A percentile compares a stretch with the other conserved stretches of the same genome.
Evolutionary conservation across 2,888 invertebrate genomes (phyloP).

Genomic region (Tetragnatha montana): DNA sequence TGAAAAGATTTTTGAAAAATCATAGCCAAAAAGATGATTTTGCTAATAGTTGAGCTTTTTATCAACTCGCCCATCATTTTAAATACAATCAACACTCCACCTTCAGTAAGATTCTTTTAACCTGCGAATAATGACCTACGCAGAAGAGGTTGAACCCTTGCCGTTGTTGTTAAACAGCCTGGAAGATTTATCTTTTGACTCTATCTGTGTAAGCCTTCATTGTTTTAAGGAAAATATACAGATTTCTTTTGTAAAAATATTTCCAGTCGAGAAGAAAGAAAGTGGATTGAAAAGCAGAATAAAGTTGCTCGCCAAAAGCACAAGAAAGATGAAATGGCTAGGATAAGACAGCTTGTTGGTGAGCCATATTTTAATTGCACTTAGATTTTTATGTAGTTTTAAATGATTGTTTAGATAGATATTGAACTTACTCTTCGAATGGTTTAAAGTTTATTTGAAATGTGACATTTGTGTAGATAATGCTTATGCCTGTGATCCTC

Average conservation of each 20-base stretch:
- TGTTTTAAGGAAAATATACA: slow-evolving; percentile 52
- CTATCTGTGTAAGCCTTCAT: neutral
- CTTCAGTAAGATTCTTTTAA: no score
- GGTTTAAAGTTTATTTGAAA: neutral
- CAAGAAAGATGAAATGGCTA: slow-evolving; percentile 97
- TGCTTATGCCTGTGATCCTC: slow-evolving; percentile 94
- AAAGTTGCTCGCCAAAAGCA: slow-evolving; percentile 92
- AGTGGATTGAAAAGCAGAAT: slow-evolving; percentile 99
- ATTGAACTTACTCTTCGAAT: neutral
- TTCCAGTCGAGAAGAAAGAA: slow-evolving; percentile 88
- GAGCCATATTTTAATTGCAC: slow-evolving; percentile 62
- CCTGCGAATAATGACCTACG: no score
- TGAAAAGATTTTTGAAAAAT: no score
- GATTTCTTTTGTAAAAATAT: no score
- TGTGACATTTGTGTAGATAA: slow-evolving; percentile 80
- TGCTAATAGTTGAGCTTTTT: no score
- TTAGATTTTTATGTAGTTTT: neutral
- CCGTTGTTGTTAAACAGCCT: no score
- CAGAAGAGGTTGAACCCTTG: no score
- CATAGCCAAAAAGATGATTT: no score
- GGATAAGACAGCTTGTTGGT: slow-evolving; percentile 89
- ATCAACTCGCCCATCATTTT: no score
- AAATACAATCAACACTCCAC: no score
- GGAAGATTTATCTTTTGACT: slow-evolving; percentile 19
- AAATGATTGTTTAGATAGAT: neutral